Conservation (phyloP, 2,113 vertebrate species). For the Pteronura brasiliensis region DNA sequence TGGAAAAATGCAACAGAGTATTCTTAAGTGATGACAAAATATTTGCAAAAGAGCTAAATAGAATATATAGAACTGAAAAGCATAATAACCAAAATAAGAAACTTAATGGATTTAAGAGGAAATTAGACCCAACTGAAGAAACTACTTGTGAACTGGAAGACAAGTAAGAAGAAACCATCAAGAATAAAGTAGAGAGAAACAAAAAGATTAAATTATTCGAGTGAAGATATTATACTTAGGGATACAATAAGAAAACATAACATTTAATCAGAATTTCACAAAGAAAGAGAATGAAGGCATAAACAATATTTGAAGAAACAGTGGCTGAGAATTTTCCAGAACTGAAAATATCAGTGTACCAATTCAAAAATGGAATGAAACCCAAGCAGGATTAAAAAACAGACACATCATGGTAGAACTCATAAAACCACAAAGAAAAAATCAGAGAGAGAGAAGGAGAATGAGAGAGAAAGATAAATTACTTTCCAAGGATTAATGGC, state of each 20-base stretch:
- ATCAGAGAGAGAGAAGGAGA: neutral
- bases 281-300: neutral
- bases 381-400: neutral
- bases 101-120: neutral
- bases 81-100: neutral
- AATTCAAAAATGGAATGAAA: constrained; percentile 9
- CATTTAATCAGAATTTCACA: neutral
- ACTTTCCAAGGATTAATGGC: neutral
- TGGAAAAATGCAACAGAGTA: neutral
- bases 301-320: neutral
- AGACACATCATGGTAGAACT: neutral
- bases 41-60: neutral
- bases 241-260: neutral
- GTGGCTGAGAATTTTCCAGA: neutral
- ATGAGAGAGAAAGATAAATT: neutral
- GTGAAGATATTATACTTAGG: neutral
- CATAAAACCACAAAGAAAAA: neutral
- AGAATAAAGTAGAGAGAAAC: neutral
- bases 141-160: neutral
- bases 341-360: neutral
- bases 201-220: neutral
- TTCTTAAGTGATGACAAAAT: neutral
- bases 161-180: neutral
- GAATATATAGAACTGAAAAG: neutral
- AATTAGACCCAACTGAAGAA: neutral